Percentiles rank a stretch among this genome's conserved stretches.
These are phyloP conservation scores for Meriones unguiculatus DNA, from an alignment of 2,113 vertebrate genomes.

Conservation along the genomic window DNA sequence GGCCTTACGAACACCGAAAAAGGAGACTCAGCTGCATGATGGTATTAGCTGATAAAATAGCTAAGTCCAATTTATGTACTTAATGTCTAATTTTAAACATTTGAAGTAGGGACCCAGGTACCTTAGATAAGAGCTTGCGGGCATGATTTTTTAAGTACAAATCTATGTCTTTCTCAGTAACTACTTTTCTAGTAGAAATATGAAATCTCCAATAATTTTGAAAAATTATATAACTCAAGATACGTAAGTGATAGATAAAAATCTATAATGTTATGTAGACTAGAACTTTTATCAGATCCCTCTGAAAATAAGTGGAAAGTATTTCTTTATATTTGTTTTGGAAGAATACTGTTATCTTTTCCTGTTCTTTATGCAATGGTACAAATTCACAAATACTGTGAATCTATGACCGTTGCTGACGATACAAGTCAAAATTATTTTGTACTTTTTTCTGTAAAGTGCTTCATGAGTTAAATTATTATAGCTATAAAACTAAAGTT, in stretches of 20 bases:
- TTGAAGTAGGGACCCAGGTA: background rate
- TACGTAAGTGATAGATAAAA: background rate
- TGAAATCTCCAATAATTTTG: background rate
- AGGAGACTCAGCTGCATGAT: background rate
- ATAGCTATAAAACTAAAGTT: background rate
- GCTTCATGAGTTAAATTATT: background rate
- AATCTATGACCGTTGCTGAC: background rate
- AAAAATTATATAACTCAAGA: slow-evolving; percentile 29
- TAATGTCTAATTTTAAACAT: background rate
- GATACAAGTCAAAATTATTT: background rate
- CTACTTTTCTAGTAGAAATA: background rate
- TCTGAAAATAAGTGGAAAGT: background rate
- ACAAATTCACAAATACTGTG: background rate
- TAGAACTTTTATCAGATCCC: background rate
- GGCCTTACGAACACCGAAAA: background rate
- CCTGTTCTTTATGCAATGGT: background rate
- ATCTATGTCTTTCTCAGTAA: background rate
- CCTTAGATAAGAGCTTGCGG: background rate
- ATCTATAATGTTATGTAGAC: background rate
- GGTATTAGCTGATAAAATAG: background rate
- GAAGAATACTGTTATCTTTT: background rate
- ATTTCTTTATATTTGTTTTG: background rate
- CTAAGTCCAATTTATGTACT: background rate
- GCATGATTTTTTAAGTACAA: background rate
- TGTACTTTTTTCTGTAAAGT: background rate